Evolutionary conservation across 2,113 vertebrate species (phyloP), one percentile per base, ranked within the genome.

Genomic region (Rhabdomys dilectus): DNA sequence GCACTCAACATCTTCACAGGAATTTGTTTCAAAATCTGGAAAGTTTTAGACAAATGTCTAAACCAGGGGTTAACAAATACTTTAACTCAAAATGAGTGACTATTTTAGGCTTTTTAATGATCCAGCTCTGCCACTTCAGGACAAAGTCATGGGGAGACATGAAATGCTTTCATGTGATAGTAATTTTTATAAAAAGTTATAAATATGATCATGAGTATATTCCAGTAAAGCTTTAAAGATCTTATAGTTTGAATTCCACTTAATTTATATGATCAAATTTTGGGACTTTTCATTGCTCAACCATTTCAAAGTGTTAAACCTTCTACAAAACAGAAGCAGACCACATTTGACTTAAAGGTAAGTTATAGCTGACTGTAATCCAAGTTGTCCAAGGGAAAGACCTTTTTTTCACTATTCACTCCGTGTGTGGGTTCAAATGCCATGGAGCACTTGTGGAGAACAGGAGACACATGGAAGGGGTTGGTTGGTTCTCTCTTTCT

Each of bases 261-360:
- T 91, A 85, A 91, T 70, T 53, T 86, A 86, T 80, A 86, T 90
- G 51, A 70, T 76, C 8, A 72, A 96, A 81, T 75, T n/a, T 51
- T 94, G n/a, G 34, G 29, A 45, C 17, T 76, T 92, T 13, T 53
- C 29, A 64, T 75, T 84, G 60, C 29, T 29, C 62, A 89, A 89
- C 7, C 13, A 90, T 36, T 42, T 68, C 42, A 72, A 87, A 87
- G 9, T 29, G 29, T 48, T 85, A 91, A 85, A 92, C 56, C 13
- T 11, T 58, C 5, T 51, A 89, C 64, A 66, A 85, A 91, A 42
- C 5, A 58, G 66, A 53, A 93, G n/a, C 62, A 62, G 39, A 81
- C 76, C 70, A 91, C 36, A 93, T 78, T 9, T 88, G 51, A 12
- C 26, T 72, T 66, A 16, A 5, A 11, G 62, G 72, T 39, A 85